Conservation (phyloP, 2,888 invertebrate species). For the Lysandra coridon region DNA sequence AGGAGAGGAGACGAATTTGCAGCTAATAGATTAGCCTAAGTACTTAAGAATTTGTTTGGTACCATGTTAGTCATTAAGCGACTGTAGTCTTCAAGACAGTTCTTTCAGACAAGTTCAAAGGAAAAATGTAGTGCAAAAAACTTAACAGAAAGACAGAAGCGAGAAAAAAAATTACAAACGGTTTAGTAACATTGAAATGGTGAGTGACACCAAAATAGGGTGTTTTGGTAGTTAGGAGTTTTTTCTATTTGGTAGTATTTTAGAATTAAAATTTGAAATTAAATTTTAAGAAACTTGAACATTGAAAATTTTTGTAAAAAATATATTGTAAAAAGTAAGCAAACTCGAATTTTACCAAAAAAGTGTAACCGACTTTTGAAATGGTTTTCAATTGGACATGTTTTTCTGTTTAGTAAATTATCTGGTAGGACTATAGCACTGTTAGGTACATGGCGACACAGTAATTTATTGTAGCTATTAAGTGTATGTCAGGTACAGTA, state of each 20-base stretch:
- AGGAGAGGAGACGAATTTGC: conserved; percentile 1
- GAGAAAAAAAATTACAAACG: background rate
- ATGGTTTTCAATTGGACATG: too few relatives aligned
- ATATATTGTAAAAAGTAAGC: too few relatives aligned
- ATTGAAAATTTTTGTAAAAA: too few relatives aligned
- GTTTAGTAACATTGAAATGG: too few relatives aligned
- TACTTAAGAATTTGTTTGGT: background rate
- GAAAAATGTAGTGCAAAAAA: background rate
- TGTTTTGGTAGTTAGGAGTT: too few relatives aligned
- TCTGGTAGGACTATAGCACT: background rate
- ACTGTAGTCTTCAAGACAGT: background rate
- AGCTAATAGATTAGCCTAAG: background rate
- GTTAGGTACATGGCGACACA: conserved; percentile 7
- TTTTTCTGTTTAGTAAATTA: background rate
- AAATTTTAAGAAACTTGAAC: too few relatives aligned
- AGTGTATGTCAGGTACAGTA: conserved; percentile 14
- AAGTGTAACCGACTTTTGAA: too few relatives aligned
- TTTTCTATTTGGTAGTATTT: too few relatives aligned
- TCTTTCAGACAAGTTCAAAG: background rate
- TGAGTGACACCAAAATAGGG: too few relatives aligned
- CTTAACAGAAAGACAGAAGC: background rate
- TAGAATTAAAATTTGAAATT: too few relatives aligned
- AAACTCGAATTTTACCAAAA: too few relatives aligned
- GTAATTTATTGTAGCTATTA: background rate
- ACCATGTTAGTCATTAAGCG: background rate